phyloP scores from a whole-genome alignment of 2,797 vertebrate genomes.

The Sitta carolinensis region DNA sequence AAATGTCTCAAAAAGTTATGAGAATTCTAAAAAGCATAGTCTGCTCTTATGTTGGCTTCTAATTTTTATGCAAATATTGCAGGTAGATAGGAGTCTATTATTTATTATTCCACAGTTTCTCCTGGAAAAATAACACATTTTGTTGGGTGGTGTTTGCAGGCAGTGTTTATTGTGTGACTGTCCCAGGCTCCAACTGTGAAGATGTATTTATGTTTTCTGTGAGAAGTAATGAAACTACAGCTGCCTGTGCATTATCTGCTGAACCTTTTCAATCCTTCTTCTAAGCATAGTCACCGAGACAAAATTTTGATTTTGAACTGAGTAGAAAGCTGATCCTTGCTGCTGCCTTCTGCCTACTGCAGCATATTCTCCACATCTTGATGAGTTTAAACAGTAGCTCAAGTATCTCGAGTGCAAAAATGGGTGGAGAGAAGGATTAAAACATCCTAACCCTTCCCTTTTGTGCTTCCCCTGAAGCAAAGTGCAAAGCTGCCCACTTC shows the following conservation, averaged over 20 bases:
- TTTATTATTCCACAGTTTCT: neutral
- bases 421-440: neutral
- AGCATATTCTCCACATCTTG: neutral
- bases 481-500: conserved; percentile 9
- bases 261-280: neutral
- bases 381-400: neutral
- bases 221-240: neutral
- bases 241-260: neutral
- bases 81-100: neutral
- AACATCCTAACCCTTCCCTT: neutral
- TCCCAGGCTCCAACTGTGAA: neutral
- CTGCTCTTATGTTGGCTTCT: neutral
- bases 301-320: neutral
- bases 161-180: neutral
- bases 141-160: neutral
- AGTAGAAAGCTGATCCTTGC: neutral
- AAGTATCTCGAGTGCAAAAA: neutral
- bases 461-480: neutral
- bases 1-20: neutral
- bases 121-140: neutral
- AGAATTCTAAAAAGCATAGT: neutral
- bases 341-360: neutral
- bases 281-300: neutral
- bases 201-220: neutral
- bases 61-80: neutral